Evolutionary conservation across 2,113 vertebrate species (phyloP), one percentile per base, ranked within the genome.

Genomic region (Cebidichthys violaceus): DNA sequence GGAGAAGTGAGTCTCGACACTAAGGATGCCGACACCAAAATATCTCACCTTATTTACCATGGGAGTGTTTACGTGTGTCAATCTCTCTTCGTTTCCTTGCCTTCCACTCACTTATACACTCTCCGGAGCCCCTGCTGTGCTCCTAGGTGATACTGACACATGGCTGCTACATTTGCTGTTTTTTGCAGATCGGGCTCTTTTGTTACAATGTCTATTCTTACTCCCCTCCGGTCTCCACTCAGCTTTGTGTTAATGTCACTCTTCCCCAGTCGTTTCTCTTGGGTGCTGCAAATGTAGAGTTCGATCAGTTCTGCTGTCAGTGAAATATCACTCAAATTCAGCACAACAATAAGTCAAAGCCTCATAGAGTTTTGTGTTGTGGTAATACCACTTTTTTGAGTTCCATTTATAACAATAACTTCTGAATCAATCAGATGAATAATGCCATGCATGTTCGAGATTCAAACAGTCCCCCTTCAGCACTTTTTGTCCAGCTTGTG

Each of bases 201-300:
- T 90, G 89, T 90, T 91, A 75, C 64, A 66, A 82, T 80, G 85
- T 87, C 85, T 86, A 67, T 88, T 85, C 79, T 79, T 72, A 72
- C 86, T 88, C 86, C 84, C 73, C 87, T 86, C 66, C 79, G 66
- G 74, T 79, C 89, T 87, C 82, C 86, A 88, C 87, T 90, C 90
- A 85, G 88, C 90, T 93, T 92, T 90, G 91, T 91, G 86, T 75
- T 90, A 91, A 92, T 92, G 91, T 92, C 92, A 93, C 81, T 92
- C 85, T 86, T 81, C 79, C 80, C 45, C 72, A 86, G 83, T 83
- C 78, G 20, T 88, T 88, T 80, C 81, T 86, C 85, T 82, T 17
- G 35, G 84, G 83, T 43, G 72, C 74, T 3, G 69, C 68, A 75
- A 78, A 85, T 86, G 86, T 76, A 67, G 86, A 88, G 84, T 90